Evolutionary conservation across 2,888 invertebrate genomes (phyloP).

Genomic region (Ctenicera cuprea): DNA sequence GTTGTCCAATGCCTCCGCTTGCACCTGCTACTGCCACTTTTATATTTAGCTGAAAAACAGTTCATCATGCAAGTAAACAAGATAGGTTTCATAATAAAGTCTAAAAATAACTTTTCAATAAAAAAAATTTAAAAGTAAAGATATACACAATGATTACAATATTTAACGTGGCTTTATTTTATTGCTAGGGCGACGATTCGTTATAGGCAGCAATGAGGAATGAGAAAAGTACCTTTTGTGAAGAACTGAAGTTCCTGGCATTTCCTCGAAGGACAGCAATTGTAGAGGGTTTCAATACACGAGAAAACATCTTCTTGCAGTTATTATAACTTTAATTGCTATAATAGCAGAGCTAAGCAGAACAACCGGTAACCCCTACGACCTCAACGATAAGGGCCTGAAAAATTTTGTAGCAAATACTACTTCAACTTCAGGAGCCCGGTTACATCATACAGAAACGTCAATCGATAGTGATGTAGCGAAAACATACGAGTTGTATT

Average conservation of each 20-base stretch:
- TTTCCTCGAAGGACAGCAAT: conserved; percentile 51
- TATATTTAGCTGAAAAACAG: conserved; percentile 81
- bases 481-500: conserved; percentile 44
- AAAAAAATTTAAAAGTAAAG: neutral
- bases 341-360: conserved; percentile 2
- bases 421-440: conserved; percentile 5
- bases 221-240: conserved; percentile 31
- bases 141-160: neutral
- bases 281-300: conserved; percentile 55
- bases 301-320: conserved; percentile 56
- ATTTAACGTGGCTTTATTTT: neutral
- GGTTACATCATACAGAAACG: conserved; percentile 25
- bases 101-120: conserved; percentile 24
- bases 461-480: neutral
- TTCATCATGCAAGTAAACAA: neutral
- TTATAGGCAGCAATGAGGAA: too few relatives aligned
- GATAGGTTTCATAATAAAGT: neutral
- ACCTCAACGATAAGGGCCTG: conserved; percentile 22
- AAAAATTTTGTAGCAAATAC: neutral
- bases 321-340: neutral
- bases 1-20: conserved; percentile 98
- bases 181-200: too few relatives aligned
- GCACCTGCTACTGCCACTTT: conserved; percentile 98
- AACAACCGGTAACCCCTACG: conserved; percentile 32
- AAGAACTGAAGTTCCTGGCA: conserved; percentile 55